These are phyloP conservation scores for Cetonia aurata DNA, from an alignment of 2,888 invertebrate genomes.

Conservation along the genomic window DNA sequence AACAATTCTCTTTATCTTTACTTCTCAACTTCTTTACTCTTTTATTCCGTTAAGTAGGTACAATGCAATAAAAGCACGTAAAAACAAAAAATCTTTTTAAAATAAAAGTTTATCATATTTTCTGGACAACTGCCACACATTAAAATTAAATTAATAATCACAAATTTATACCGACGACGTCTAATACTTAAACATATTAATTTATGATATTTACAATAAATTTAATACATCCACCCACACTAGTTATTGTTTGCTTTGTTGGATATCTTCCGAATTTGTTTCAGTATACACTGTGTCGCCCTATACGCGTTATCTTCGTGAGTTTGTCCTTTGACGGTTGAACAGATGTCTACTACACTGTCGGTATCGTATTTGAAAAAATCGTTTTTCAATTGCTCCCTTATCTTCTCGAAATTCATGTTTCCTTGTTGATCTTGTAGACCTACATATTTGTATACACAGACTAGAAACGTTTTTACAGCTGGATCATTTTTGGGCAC, in stretches of 20 bases:
- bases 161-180: neutral
- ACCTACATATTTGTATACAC: conserved; percentile 39
- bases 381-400: conserved; percentile 38
- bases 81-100: too few relatives aligned
- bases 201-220: conserved; percentile 22
- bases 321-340: conserved; percentile 34
- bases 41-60: too few relatives aligned
- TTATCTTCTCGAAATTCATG: conserved; percentile 40
- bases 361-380: conserved; percentile 37
- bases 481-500: conserved; percentile 41
- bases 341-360: conserved; percentile 31
- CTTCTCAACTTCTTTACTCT: too few relatives aligned
- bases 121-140: neutral
- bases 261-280: conserved; percentile 37
- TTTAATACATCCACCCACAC: neutral
- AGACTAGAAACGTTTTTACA: conserved; percentile 30
- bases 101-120: too few relatives aligned
- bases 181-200: conserved; percentile 29
- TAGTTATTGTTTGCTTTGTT: conserved; percentile 32
- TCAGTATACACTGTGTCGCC: conserved; percentile 39
- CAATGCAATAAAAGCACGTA: too few relatives aligned
- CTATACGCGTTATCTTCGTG: conserved; percentile 40
- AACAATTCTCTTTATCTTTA: too few relatives aligned
- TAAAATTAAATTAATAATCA: neutral
- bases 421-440: conserved; percentile 38